Percentiles rank a stretch among this genome's conserved stretches.
phyloP scores from a whole-genome alignment of 2,888 invertebrate species.

The Hemithea aestivaria region DNA sequence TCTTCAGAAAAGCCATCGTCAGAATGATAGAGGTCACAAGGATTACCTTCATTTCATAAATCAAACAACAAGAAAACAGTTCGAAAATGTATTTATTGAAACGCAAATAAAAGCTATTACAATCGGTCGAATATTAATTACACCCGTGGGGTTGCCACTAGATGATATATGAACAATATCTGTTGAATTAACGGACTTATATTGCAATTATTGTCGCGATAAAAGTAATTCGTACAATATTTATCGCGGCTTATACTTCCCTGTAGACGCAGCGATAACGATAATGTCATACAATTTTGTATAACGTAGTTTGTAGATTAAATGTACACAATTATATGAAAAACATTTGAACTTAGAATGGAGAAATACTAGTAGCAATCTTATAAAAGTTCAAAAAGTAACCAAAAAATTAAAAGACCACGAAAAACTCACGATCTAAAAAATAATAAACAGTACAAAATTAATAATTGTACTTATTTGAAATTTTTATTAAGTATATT shows the following conservation, averaged over 20 bases:
- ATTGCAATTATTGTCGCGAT: conserved; percentile 19
- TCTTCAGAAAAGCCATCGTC: too few relatives aligned
- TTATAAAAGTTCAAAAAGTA: too few relatives aligned
- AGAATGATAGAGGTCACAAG: too few relatives aligned
- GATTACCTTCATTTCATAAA: neutral
- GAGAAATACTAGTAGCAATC: too few relatives aligned
- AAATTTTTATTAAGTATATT: too few relatives aligned
- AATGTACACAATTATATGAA: too few relatives aligned
- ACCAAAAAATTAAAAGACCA: too few relatives aligned
- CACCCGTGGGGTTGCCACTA: conserved; percentile 24
- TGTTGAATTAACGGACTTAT: conserved; percentile 14
- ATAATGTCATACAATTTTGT: neutral
- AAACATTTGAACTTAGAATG: too few relatives aligned
- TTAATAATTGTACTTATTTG: too few relatives aligned
- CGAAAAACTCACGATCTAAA: too few relatives aligned
- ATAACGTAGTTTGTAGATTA: too few relatives aligned
- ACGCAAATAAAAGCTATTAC: conserved; percentile 31
- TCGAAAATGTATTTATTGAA: conserved; percentile 30
- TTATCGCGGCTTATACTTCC: conserved; percentile 12
- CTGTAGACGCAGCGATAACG: conserved; percentile 12
- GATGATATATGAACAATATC: conserved; percentile 20
- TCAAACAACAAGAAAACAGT: conserved; percentile 14
- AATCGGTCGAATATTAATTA: conserved; percentile 24
- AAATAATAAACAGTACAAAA: too few relatives aligned
- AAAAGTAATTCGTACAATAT: conserved; percentile 13